Evolutionary conservation across 2,888 invertebrate genomes (phyloP).

Genomic region (Germaria angustata): DNA sequence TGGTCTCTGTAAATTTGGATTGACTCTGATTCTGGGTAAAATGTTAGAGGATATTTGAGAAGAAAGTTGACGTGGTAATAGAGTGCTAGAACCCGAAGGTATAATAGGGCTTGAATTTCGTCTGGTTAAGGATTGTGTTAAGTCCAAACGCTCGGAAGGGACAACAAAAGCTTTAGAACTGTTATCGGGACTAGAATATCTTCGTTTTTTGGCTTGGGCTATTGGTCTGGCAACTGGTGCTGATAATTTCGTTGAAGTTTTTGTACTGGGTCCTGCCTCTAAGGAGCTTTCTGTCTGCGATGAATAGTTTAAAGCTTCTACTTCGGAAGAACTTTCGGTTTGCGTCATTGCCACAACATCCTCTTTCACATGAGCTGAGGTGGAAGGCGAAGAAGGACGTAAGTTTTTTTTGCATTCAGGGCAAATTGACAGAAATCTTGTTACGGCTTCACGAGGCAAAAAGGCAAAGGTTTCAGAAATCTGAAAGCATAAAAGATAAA

Average conservation of each 20-base stretch:
- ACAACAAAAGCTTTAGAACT: slow-evolving; percentile 61
- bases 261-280: slow-evolving; percentile 72
- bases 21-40: slow-evolving; percentile 73
- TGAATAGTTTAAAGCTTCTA: slow-evolving; percentile 76
- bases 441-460: slow-evolving; percentile 96
- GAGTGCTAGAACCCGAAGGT: background rate
- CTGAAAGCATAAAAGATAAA: slow-evolving; percentile 81
- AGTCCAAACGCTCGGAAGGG: slow-evolving; percentile 31
- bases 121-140: slow-evolving; percentile 24
- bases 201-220: slow-evolving; percentile 42
- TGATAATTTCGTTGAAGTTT: slow-evolving; percentile 45
- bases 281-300: slow-evolving; percentile 77
- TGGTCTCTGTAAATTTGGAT: slow-evolving; percentile 74
- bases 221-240: slow-evolving; percentile 8
- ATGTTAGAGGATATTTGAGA: background rate
- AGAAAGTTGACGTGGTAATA: background rate
- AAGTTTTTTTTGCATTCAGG: slow-evolving; percentile 86
- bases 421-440: slow-evolving; percentile 96
- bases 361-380: slow-evolving; percentile 70
- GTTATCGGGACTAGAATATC: slow-evolving; percentile 58
- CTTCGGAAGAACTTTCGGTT: slow-evolving; percentile 79
- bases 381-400: slow-evolving; percentile 77
- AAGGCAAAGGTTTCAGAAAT: slow-evolving; percentile 98
- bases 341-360: slow-evolving; percentile 70
- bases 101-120: slow-evolving; percentile 55